Evolutionary conservation across 2,797 vertebrate genomes (phyloP).

Genomic region (Rousettus madagascariensis): DNA sequence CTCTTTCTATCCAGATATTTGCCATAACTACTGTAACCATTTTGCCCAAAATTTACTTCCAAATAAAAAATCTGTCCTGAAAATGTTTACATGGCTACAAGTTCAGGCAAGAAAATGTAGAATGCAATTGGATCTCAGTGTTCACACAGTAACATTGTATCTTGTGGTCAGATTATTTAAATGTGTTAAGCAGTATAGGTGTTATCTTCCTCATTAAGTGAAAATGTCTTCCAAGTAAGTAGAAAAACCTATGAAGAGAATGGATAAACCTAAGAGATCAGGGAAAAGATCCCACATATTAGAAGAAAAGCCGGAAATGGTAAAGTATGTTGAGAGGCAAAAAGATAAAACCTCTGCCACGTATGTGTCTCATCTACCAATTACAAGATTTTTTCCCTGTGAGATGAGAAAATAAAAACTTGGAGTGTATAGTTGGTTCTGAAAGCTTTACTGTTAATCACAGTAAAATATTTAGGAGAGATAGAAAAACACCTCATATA

Average conservation of each 20-base stretch:
- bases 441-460: not conserved
- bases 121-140: not conserved
- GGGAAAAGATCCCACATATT: not conserved
- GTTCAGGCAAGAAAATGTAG: not conserved
- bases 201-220: not conserved
- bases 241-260: not conserved
- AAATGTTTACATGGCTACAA: not conserved
- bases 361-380: not conserved
- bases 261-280: not conserved
- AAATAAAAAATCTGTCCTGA: conserved; percentile 20
- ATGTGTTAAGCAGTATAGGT: not conserved
- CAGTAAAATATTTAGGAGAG: conserved; percentile 6
- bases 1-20: not conserved
- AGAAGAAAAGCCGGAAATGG: not conserved
- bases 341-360: not conserved
- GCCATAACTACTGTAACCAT: not conserved
- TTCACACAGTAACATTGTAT: not conserved
- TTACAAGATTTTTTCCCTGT: not conserved
- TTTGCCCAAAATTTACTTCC: conserved; percentile 13
- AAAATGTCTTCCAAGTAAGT: conserved; percentile 14
- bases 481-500: not conserved
- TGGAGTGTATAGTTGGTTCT: not conserved
- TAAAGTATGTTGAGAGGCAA: conserved; percentile 23
- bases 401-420: conserved; percentile 27
- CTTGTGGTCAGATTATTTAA: not conserved